A percentile compares a stretch with the other conserved stretches of the same genome.
Evolutionary conservation across 1,140 invertebrate genomes (phyloP).

Genomic region (Thrips palmi): DNA sequence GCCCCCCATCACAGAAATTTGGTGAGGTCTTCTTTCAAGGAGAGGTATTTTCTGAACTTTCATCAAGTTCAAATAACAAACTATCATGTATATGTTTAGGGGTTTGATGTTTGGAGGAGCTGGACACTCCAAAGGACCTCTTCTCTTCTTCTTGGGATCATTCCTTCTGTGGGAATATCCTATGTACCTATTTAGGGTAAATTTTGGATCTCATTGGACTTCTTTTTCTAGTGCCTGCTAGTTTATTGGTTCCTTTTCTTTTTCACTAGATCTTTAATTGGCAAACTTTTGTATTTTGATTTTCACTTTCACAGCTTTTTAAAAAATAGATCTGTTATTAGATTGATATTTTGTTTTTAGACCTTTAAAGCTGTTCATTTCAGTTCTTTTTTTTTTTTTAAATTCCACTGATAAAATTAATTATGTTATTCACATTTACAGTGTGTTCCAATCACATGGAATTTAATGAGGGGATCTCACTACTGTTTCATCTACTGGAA

Average conservation of each 20-base stretch:
- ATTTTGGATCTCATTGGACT: slow-evolving; percentile 11
- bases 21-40: slow-evolving; percentile 38
- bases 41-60: no score
- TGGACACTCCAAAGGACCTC: slow-evolving; percentile 71
- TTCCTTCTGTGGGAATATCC: slow-evolving; percentile 81
- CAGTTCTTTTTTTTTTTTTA: neutral
- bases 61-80: no score
- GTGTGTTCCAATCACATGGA: slow-evolving; percentile 81
- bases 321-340: no score
- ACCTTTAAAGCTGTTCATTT: no score
- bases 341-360: no score
- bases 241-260: neutral
- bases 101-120: slow-evolving; percentile 75
- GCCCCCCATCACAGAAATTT: slow-evolving; percentile 67
- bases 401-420: neutral
- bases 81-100: no score
- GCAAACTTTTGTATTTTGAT: no score
- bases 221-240: slow-evolving; percentile 1
- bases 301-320: no score
- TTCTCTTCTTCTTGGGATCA: slow-evolving; percentile 68
- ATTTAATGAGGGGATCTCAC: slow-evolving; percentile 61
- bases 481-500: slow-evolving; percentile 84
- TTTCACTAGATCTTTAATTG: no score
- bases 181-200: slow-evolving; percentile 72
- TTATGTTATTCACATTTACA: slow-evolving; percentile 23